A percentile compares a stretch with the other conserved stretches of the same genome.
phyloP scores from a whole-genome alignment of 2,797 vertebrate genomes.

The Acanthis flammea region DNA sequence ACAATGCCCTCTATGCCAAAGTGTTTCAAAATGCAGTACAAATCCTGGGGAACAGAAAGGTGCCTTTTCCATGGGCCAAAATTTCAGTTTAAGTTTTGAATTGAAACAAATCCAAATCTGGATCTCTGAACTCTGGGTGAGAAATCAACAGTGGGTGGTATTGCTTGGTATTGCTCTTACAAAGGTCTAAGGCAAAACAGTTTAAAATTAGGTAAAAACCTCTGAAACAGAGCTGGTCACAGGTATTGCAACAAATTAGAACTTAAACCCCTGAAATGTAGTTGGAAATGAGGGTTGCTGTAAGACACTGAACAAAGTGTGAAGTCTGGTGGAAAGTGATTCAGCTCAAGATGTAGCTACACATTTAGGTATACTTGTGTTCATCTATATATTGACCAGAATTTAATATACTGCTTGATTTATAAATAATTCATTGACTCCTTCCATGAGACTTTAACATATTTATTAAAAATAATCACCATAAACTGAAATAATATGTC shows the following conservation, averaged over 20 bases:
- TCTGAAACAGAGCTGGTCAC: background rate
- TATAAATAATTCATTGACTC: background rate
- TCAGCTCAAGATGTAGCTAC: background rate
- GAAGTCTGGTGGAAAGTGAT: background rate
- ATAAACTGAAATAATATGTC: background rate
- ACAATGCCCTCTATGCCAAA: background rate
- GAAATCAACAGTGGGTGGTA: background rate
- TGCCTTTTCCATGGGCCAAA: background rate
- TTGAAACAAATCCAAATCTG: background rate
- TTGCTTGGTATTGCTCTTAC: background rate
- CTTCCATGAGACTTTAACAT: background rate
- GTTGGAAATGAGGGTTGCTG: background rate
- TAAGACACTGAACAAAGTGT: background rate
- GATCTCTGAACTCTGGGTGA: background rate
- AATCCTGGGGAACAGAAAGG: conserved; percentile 2
- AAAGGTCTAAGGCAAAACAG: background rate
- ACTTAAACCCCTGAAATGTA: background rate
- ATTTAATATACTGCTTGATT: background rate
- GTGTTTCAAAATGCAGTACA: background rate
- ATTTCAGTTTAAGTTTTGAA: background rate
- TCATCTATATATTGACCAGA: background rate
- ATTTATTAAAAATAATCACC: background rate
- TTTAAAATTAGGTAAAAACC: background rate
- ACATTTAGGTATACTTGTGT: background rate
- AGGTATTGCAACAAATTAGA: background rate